Percentiles rank a stretch among this genome's conserved stretches.
Evolutionary conservation across 1,140 invertebrate genomes (phyloP).

Genomic region (Scylla paramamosain): DNA sequence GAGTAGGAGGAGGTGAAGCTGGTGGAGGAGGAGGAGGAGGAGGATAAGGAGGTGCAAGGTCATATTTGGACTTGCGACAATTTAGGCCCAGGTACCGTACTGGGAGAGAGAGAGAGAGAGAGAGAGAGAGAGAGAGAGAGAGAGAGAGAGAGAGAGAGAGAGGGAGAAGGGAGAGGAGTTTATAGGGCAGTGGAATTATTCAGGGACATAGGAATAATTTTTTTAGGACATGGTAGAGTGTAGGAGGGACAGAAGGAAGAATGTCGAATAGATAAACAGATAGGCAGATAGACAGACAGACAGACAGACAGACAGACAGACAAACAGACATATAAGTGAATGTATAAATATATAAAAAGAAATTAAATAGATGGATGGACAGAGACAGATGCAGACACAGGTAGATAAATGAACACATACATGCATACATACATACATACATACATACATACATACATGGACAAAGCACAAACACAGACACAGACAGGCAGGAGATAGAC

Average conservation of each 20-base stretch:
- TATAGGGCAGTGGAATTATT: too few relatives aligned
- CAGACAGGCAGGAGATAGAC: too few relatives aligned
- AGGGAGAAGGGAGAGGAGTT: too few relatives aligned
- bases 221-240: too few relatives aligned
- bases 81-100: neutral
- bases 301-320: too few relatives aligned
- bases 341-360: neutral
- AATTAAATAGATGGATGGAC: neutral
- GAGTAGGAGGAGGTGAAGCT: neutral
- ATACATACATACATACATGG: constrained; percentile 24
- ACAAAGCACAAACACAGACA: neutral
- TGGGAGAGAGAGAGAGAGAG: neutral
- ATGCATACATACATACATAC: constrained; percentile 21
- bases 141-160: neutral
- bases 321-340: too few relatives aligned
- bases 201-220: too few relatives aligned
- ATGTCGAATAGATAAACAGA: too few relatives aligned
- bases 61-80: neutral
- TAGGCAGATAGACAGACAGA: too few relatives aligned
- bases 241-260: too few relatives aligned
- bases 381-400: neutral
- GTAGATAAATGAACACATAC: neutral
- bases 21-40: neutral
- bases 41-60: neutral
- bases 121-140: constrained; percentile 4